Percentiles rank a stretch among this genome's conserved stretches.
These are phyloP conservation scores for Antedon bifida DNA, from an alignment of 35 echinoderm and acorn worm genomes.

Conservation along the genomic window DNA sequence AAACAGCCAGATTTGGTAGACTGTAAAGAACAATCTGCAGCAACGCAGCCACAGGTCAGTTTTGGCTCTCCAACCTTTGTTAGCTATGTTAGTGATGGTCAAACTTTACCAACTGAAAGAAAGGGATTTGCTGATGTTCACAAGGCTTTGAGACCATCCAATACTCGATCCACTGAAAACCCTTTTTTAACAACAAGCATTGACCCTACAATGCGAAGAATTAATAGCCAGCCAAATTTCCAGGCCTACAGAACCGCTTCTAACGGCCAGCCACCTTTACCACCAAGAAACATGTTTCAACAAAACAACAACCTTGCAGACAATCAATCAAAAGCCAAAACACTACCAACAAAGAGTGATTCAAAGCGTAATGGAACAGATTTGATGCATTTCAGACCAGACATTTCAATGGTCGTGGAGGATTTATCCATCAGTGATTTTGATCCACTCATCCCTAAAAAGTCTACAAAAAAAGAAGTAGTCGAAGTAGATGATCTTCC, in stretches of 20 bases:
- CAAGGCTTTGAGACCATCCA: background rate
- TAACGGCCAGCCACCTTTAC: background rate
- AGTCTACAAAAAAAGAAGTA: background rate
- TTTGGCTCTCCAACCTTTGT: background rate
- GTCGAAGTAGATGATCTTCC: background rate
- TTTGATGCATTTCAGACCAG: background rate
- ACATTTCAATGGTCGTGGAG: background rate
- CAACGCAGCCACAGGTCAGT: background rate
- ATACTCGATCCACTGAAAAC: background rate
- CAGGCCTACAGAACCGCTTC: background rate
- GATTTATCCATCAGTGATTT: background rate
- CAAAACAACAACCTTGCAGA: background rate
- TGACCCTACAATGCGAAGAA: conserved; percentile 22
- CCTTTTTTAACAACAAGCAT: background rate
- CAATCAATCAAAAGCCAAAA: background rate
- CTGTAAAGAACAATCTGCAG: background rate
- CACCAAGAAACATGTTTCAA: conserved; percentile 6
- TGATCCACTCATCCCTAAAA: background rate
- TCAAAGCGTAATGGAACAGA: background rate
- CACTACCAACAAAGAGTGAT: background rate
- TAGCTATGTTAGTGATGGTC: background rate
- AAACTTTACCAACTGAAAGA: background rate
- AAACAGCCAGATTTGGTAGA: background rate
- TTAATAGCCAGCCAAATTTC: conserved; percentile 58
- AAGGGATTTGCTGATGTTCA: background rate